Evolutionary conservation across 2,888 invertebrate genomes (phyloP), one percentile per base, ranked within the genome.

Genomic region (Acheta domesticus): DNA sequence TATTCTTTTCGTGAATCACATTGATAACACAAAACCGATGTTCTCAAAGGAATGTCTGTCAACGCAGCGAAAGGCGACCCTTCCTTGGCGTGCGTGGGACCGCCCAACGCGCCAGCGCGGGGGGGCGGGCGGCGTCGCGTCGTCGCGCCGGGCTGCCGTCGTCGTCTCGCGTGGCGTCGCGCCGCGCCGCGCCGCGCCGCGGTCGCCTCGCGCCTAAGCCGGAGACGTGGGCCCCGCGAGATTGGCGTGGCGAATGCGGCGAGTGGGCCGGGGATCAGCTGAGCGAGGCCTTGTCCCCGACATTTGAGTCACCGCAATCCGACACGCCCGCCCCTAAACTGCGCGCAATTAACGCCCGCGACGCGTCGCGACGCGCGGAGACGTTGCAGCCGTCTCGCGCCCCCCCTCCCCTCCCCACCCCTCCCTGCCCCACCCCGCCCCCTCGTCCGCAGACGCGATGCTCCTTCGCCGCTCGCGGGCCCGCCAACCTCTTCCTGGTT

Each of bases 291-390:
- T 62, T n/a, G 62, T 62, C 62, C 62, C 12, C 62, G 62, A 62
- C 62, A 62, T 62, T 62, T 62, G 62, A 62, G 62, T 62, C 62
- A 62, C 62, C 62, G 62, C 62, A 14, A 62, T 62, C 62, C 62
- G 62, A 62, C 62, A 62, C 62, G 62, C 62, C n/a, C n/a, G 62
- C 62, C 62, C 16, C 62, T 62, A 62, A 62, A 62, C 16, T 62
- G 62, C 62, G 62, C 62, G 62, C 62, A 62, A 62, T 62, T 62
- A 62, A 62, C 62, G 62, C 62, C 62, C 62, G 62, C 62, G 62
- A n/a, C 5, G 36, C 36, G 36, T 5, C 36, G 36, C 36, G 36
- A 36, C 36, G 36, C 36, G 36, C 36, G 36, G 36, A 36, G 36
- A 36, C 36, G 36, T 36, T 8, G 8, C 36, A 36, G 36, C 36